Base-by-base conservation (phyloP, 2,888 invertebrate species). In the Ophraella communa region DNA sequence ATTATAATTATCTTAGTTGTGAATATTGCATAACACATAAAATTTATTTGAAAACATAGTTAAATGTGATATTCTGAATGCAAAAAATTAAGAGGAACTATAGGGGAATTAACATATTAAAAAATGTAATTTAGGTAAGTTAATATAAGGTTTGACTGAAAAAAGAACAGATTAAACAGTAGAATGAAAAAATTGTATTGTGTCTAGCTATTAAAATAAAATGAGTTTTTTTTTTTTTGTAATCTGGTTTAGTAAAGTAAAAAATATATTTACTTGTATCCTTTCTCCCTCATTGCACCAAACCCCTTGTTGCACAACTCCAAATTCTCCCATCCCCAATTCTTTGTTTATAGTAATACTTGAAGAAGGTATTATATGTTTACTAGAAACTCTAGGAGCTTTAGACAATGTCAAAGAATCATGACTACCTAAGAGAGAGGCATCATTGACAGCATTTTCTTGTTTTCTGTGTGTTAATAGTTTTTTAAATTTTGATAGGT, bases 321-420 rank as follows among this genome's bases (percentile, higher is more conserved):
- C 98, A 84, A 99, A 99, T 82, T 99, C 98, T 11, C 99, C 98
- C 76, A 92, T 93, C 24, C 98, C 98, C 62, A 99, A 84, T 79
- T 96, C 95, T 80, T 97, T 96, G 80, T 95, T 95, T 52, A 97
- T 92, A 64, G 93, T 91, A 76, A 98, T 95, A 71, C 94, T 91
- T 77, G 96, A 95, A 30, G 94, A 91, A 27, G 82, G 82, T 72
- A 89, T 89, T 69, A 95, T 93, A 81, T 97, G 95, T 80, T 95
- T 94, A 77, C 92, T 93, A 58, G 92, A 90, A 56, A 91, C 89
- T 74, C 88, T 86, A 3, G 86, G 83, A n/a, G 80, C 75, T 66
- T 77, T 80, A 2, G 80, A 80, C 76, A 76, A 78, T 77, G 73
- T 85, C 83, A 70, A 58, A 60, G 79, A 77, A 60, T 82, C 80